Base-by-base conservation (phyloP, 2,888 invertebrate species). In the Strigamia transsilvanica region DNA sequence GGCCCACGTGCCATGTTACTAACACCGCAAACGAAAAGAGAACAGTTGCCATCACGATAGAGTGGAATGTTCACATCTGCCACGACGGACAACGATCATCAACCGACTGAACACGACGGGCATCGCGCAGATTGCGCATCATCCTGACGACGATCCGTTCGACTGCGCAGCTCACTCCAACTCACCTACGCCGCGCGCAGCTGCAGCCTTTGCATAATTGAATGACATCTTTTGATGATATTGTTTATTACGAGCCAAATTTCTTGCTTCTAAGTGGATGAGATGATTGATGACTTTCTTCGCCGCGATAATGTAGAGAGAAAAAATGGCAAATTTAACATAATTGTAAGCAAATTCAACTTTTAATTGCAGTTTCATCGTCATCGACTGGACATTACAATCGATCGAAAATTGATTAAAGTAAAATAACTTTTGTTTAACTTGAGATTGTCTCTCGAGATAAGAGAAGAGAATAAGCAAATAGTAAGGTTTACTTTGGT, bases 71-170 rank as follows among this genome's bases (percentile, higher is more conserved):
- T 73, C 73, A 73, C 73, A 73, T 73, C 73, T 73, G 73, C 73
- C 73, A 73, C 73, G 73, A 73, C 73, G 73, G 32, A 73, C 73
- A 73, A 73, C 27, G 73, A 32, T 73, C 73, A 73, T 32, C 27
- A 73, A 73, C 27, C 73, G 73, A 73, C 27, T 73, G 73, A 73
- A 73, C 73, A 73, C 73, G 73, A 73, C 73, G 73, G 73, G 73
- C 73, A 73, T 73, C 73, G 73, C 73, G 73, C 73, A 32, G 73
- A 73, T 73, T 73, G 73, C 73, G 73, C 73, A 73, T 73, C 73
- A 73, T 73, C 32, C 73, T 73, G 73, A 73, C 73, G 73, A 73
- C 32, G 73, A 73, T 7, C 32, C 73, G 73, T 15, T 73, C 27
- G 13, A 73, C 73, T 73, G 73, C 73, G 73, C 73, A 73, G 73